phyloP scores from a whole-genome alignment of 2,113 vertebrate genomes.

The Clupea harengus region DNA sequence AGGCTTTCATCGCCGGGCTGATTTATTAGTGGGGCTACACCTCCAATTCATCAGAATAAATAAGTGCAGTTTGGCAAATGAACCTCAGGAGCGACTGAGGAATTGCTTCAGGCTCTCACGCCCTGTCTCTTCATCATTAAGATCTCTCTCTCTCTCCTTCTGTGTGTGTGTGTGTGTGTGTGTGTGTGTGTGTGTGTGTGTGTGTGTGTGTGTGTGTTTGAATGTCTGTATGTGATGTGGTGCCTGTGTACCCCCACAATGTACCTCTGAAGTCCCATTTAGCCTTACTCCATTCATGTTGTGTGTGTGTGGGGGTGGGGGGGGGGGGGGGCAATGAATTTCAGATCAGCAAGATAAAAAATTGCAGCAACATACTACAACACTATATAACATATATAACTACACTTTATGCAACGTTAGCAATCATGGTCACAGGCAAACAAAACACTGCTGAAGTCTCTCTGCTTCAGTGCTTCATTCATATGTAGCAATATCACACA shows the following conservation, averaged over 20 bases:
- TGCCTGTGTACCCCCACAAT: too few relatives aligned
- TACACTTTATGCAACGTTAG: too few relatives aligned
- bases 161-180: neutral
- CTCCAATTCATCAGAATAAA: slow-evolving; percentile 70
- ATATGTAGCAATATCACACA: too few relatives aligned
- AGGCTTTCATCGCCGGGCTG: slow-evolving; percentile 66
- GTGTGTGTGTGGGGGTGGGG: neutral
- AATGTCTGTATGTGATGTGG: neutral
- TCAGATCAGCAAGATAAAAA: too few relatives aligned
- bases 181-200: neutral
- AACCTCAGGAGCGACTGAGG: slow-evolving; percentile 16
- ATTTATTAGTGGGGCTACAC: slow-evolving; percentile 66
- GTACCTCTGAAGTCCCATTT: too few relatives aligned
- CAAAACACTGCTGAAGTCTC: too few relatives aligned
- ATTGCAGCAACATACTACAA: too few relatives aligned
- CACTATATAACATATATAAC: too few relatives aligned
- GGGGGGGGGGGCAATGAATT: too few relatives aligned
- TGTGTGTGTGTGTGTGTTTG: neutral
- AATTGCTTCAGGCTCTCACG: neutral
- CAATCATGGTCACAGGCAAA: too few relatives aligned
- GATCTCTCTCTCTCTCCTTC: neutral
- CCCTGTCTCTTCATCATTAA: slow-evolving; percentile 2
- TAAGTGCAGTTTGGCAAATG: slow-evolving; percentile 37
- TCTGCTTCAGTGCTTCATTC: too few relatives aligned
- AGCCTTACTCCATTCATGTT: too few relatives aligned